Base-by-base conservation (phyloP, 2,113 vertebrate species). In the Zeus faber region DNA sequence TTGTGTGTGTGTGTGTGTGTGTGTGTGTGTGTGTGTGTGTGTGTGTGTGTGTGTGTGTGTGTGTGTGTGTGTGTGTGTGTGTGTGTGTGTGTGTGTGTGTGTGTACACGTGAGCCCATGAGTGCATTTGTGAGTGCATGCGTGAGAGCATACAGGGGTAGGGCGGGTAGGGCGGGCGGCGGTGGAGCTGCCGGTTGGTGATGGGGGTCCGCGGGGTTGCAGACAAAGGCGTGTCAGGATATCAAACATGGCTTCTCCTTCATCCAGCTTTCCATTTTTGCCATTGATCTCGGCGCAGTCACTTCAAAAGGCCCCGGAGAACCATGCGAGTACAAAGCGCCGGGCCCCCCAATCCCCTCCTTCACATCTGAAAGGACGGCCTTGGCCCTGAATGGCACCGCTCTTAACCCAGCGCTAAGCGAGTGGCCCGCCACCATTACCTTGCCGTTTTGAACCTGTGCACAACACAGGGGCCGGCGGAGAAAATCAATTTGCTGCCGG, bases 181-280 rank as follows among this genome's bases (percentile, higher is more conserved):
- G 33, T 33, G 29, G 13, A 33, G 6, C 29, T 33, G 29, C 29
- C 8, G 29, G 8, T 33, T 13, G 13, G 29, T 13, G 8, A 3
- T 37, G 33, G 21, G 21, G 6, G 4, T 44, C 8, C 6, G 11
- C 6, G 9, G 17, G 17, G 17, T 41, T 41, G 43, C 41, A 23
- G 56, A 57, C 37, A 67, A 67, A 65, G 52, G 62, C 66, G 54
- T 49, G 49, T 74, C 57, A 72, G 20, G 44, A 58, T 58, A 67
- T 77, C 51, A 74, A 72, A 65, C 22, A 40, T 50, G 49, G 51
- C 27, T 64, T 76, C 55, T 67, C 43, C 58, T 74, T 78, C 51
- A 61, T 58, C 29, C 29, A 41, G 39, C 29, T 58, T 58, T 70
- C 35, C 29, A 47, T 53, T 66, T n/a, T 22, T 55, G 40, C 56